These are phyloP conservation scores for Acanthurus leucopareius DNA, from an alignment of 2,797 vertebrate species.

Conservation along the genomic window DNA sequence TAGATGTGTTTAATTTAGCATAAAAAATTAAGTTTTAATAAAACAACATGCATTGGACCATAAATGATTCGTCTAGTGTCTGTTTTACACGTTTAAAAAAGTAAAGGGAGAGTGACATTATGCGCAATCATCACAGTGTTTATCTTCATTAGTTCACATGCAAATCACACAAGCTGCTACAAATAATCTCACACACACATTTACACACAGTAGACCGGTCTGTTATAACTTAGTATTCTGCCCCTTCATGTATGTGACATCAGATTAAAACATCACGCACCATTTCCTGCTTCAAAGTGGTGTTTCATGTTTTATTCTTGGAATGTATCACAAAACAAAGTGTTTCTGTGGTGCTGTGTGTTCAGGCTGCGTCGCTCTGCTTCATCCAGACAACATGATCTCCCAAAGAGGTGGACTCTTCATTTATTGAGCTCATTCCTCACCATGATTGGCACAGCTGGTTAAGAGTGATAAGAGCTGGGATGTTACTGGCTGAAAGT, in stretches of 20 bases:
- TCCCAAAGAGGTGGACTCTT: neutral
- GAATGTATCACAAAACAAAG: neutral
- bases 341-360: neutral
- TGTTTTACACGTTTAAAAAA: neutral
- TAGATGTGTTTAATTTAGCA: neutral
- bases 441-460: neutral
- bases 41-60: no score
- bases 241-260: neutral
- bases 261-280: neutral
- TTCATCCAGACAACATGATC: neutral
- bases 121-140: neutral
- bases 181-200: neutral
- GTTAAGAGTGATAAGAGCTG: neutral
- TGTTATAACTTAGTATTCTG: neutral
- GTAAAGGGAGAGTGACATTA: neutral
- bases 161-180: neutral
- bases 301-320: neutral
- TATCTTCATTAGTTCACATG: conserved; percentile 21
- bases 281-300: neutral
- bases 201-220: neutral
- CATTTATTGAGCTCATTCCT: no score
- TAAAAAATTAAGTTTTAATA: neutral
- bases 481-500: neutral
- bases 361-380: neutral
- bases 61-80: no score